Percentiles rank a stretch among this genome's conserved stretches.
Conservation (phyloP, 2,113 vertebrate species). For the Empidonax traillii region DNA sequence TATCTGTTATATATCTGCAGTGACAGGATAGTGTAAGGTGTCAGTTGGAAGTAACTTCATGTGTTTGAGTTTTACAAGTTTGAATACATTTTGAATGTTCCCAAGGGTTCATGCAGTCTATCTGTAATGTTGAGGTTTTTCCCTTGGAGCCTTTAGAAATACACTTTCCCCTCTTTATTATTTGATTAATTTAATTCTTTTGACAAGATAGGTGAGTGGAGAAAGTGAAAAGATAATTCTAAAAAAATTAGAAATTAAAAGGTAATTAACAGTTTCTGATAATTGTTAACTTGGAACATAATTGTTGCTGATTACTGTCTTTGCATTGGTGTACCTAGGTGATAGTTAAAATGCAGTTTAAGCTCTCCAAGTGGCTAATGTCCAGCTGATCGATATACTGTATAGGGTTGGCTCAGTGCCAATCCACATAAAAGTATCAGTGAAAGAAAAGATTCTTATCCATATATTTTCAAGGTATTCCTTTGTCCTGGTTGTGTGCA, state of each 20-base stretch:
- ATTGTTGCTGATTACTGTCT: not conserved
- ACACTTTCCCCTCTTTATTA: not conserved
- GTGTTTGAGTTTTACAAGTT: not conserved
- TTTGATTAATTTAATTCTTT: not conserved
- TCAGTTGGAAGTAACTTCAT: not conserved
- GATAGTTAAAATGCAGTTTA: not conserved
- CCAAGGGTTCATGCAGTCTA: not conserved
- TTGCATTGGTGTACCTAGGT: not conserved
- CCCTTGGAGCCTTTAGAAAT: not conserved
- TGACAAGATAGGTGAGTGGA: not conserved
- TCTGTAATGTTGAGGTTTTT: not conserved
- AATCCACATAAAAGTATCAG: not conserved
- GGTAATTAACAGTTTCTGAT: not conserved
- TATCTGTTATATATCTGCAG: not conserved
- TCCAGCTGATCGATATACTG: not conserved
- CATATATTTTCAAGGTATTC: not conserved
- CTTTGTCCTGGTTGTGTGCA: not conserved
- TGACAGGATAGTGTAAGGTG: not conserved
- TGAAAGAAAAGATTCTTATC: not conserved
- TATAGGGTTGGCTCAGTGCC: not conserved
- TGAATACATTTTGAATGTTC: not conserved
- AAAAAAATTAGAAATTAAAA: not conserved
- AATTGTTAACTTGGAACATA: not conserved
- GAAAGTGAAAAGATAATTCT: not conserved
- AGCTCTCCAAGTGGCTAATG: not conserved